Evolutionary conservation across 2,113 vertebrate species (phyloP).

Genomic region (Sinosuthora webbiana): DNA sequence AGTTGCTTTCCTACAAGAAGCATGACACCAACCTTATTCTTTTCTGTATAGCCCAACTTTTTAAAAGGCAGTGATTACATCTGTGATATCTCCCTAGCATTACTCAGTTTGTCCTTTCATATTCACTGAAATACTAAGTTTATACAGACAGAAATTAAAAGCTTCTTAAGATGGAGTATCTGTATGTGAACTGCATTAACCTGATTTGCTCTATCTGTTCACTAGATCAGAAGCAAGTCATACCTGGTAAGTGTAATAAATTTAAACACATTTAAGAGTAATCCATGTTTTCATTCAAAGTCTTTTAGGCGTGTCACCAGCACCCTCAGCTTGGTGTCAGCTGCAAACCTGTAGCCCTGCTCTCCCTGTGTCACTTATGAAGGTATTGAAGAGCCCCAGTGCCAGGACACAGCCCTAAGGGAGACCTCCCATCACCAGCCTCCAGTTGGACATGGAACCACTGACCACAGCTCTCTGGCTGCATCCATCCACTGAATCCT

Average conservation of each 20-base stretch:
- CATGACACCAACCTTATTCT: neutral
- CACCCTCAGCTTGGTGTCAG: neutral
- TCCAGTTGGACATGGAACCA: neutral
- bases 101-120: neutral
- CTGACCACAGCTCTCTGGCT: neutral
- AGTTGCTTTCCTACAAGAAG: neutral
- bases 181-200: neutral
- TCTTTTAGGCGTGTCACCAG: neutral
- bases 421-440: neutral
- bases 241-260: neutral
- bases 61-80: neutral
- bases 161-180: neutral
- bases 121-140: neutral
- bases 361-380: neutral
- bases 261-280: neutral
- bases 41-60: neutral
- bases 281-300: neutral
- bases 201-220: neutral
- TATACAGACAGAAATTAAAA: neutral
- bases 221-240: neutral
- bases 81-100: neutral
- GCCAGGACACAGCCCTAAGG: neutral
- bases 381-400: neutral
- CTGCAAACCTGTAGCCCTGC: neutral
- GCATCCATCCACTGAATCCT: neutral